A percentile compares a stretch with the other conserved stretches of the same genome.
phyloP scores from a whole-genome alignment of 1,140 invertebrate species.

The Pemphigus obesinymphae region DNA sequence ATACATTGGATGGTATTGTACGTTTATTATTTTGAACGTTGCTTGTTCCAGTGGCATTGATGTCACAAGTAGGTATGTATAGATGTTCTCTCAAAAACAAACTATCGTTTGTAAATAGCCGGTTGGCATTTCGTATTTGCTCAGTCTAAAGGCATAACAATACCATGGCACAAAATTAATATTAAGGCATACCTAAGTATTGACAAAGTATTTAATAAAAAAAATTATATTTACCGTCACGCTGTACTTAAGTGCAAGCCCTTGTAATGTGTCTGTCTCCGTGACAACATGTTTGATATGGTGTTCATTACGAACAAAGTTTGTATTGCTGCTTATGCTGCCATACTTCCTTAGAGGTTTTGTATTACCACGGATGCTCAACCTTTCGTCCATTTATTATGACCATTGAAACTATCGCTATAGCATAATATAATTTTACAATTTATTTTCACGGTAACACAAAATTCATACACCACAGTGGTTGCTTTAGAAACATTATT shows the following conservation, averaged over 20 bases:
- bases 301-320: conserved; percentile 55
- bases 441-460: not conserved
- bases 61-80: conserved; percentile 44
- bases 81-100: conserved; percentile 52
- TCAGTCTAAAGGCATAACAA: conserved; percentile 65
- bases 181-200: not conserved
- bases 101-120: conserved; percentile 82
- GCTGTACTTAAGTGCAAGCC: conserved; percentile 86
- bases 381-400: conserved; percentile 57
- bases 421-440: conserved; percentile 3
- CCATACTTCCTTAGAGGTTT: conserved; percentile 83
- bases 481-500: too few relatives aligned
- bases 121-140: conserved; percentile 80
- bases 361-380: conserved; percentile 75
- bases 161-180: not conserved
- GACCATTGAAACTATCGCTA: not conserved
- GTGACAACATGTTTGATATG: conserved; percentile 74
- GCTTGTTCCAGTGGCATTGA: conserved; percentile 9
- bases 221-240: conserved; percentile 73
- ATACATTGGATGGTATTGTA: not conserved
- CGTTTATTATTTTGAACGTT: not conserved
- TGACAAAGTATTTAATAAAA: not conserved
- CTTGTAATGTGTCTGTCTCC: conserved; percentile 82
- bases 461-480: not conserved
- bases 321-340: conserved; percentile 63